Evolutionary conservation across 2,888 invertebrate genomes (phyloP), one percentile per base, ranked within the genome.

Genomic region (Noctua comes): DNA sequence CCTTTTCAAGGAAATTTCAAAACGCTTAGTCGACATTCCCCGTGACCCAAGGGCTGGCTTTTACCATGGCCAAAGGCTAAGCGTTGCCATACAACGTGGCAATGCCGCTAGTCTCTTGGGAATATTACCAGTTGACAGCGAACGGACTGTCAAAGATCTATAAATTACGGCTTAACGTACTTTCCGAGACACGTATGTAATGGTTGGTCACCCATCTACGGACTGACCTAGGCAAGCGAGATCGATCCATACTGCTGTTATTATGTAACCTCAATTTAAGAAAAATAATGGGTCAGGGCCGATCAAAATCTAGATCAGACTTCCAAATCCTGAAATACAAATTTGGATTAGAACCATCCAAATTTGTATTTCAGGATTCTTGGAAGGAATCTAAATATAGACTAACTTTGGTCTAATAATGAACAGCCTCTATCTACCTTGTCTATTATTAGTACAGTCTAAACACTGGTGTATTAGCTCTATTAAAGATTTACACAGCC

Each of bases 371-470:
- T n/a, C n/a, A n/a, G n/a, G n/a, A n/a, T n/a, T n/a, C n/a, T n/a
- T n/a, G n/a, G n/a, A n/a, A n/a, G n/a, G n/a, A n/a, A 18, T 51
- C 40, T 77, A 79, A 62, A 21, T 68, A 8, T 18, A 70, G 16
- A 1, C 24, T 43, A 8, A 24, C 24, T 64, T 54, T 18, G 10
- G n/a, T 57, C 68, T 80, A 57, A 43, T 57, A 40, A 65, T 48
- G 46, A 24, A 64, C 27, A 18, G 31, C 2, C 27, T 64, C 18
- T 59, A 27, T 27, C 31, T 43, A 51, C 10, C 1, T 31, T 2
- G 57, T 8, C 69, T 83, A 76, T 69, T 59, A 70, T 83, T 83
- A 70, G 43, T 1, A 36, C 0, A 65, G 48, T 24, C 27, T 70
- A 24, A 51, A 66, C n/a, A 18, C 10, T 5, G n/a, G 43, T 51